A percentile compares a stretch with the other conserved stretches of the same genome.
Evolutionary conservation across 2,888 invertebrate species (phyloP).

Genomic region (Epinotia ramella): DNA sequence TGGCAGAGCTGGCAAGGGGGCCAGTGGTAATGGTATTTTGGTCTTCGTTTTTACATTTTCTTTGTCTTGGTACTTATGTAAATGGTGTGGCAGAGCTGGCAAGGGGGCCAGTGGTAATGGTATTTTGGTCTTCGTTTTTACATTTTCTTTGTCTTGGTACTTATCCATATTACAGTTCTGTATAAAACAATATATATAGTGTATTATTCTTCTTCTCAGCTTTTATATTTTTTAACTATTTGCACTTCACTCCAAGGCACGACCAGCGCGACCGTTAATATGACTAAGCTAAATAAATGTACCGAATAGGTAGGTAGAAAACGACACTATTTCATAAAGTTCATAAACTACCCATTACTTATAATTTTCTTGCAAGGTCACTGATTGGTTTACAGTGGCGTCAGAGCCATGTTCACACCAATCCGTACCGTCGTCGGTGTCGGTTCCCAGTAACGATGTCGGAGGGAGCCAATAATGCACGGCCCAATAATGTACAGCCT

Average conservation of each 20-base stretch:
- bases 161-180: constrained; percentile 52
- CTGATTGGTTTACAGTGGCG: too few relatives aligned
- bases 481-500: too few relatives aligned
- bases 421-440: too few relatives aligned
- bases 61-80: constrained; percentile 68
- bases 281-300: constrained; percentile 24
- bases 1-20: constrained; percentile 66
- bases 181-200: neutral
- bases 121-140: constrained; percentile 60
- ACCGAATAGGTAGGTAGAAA: neutral
- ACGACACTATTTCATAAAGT: neutral
- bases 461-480: too few relatives aligned
- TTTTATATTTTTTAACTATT: constrained; percentile 36
- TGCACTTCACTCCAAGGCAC: constrained; percentile 52
- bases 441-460: too few relatives aligned
- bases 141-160: constrained; percentile 65
- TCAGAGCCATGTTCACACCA: too few relatives aligned
- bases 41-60: constrained; percentile 52
- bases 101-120: constrained; percentile 67
- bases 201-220: constrained; percentile 10
- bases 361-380: neutral
- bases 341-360: constrained; percentile 2
- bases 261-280: constrained; percentile 65
- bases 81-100: constrained; percentile 63
- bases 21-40: constrained; percentile 67